Evolutionary conservation across 2,888 invertebrate genomes (phyloP), one percentile per base, ranked within the genome.

Genomic region (Trypoxylon attenuatum): DNA sequence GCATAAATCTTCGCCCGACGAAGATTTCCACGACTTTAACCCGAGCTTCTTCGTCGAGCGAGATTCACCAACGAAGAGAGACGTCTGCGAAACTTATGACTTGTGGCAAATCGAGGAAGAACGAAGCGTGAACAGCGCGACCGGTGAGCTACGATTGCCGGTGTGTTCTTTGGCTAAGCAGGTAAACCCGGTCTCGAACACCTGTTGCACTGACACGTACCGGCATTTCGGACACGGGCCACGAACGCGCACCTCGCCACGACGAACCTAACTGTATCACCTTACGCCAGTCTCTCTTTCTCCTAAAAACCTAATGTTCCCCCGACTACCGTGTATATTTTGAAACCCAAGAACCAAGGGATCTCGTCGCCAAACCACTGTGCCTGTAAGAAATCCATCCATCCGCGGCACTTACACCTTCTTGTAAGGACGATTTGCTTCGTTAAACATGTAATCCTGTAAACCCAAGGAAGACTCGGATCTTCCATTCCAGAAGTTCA

Each of bases 201-300:
- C 70, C 73, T 73, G 73, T 75, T 56, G 59, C 19, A 49, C 53
- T 45, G 38, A 29, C 55, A 21, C 33, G 29, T 29, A 49, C 29
- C 58, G 62, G 46, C 27, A 58, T 57, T 53, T 61, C 21, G 51
- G 47, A n/a, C n/a, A n/a, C n/a, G n/a, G 39, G 8, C 19, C 33
- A 39, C 55, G 53, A 60, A 54, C 68, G 60, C 62, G 54, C 59
- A 52, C 23, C 59, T 33, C 47, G 56, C 25, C 39, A 55, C 39
- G 54, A 45, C 59, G 55, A 57, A 54, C 54, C 64, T 56, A 46
- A 68, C 67, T 60, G 56, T 65, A 59, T 68, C 67, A 22, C 6
- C 33, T 68, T 68, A 65, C 67, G 15, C 49, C 59, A 53, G 43
- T 42, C 59, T n/a, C n/a, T n/a, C 18, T 41, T 13, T 52, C 22